Conservation (phyloP, 2,797 vertebrate species). For the Eulemur rubriventer region DNA sequence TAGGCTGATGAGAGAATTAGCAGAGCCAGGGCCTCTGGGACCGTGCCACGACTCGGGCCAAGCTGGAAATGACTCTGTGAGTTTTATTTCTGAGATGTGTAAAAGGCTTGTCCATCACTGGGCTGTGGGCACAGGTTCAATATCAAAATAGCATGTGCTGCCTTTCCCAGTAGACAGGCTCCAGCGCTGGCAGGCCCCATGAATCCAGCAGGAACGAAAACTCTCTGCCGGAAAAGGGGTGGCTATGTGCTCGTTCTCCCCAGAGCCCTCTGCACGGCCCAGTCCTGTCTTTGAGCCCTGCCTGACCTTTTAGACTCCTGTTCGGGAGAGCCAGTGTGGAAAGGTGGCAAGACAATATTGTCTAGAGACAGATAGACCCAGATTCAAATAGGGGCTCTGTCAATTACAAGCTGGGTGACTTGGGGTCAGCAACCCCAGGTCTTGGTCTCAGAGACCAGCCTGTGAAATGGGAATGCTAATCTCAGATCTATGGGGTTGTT, state of each 20-base stretch:
- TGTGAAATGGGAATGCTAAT: not conserved
- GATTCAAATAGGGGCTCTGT: not conserved
- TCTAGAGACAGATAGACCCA: not conserved
- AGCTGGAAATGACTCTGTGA: slow-evolving; percentile 30
- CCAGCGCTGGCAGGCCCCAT: not conserved
- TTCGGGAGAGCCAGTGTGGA: not conserved
- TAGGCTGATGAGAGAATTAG: slow-evolving; percentile 65
- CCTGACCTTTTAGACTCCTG: not conserved
- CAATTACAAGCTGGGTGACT: not conserved
- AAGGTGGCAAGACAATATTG: not conserved
- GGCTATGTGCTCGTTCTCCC: not conserved
- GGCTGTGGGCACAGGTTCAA: slow-evolving; percentile 1
- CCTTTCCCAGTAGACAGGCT: not conserved
- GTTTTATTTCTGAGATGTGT: slow-evolving; percentile 41
- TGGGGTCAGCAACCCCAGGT: not conserved
- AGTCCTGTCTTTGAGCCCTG: not conserved
- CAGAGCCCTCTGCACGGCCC: not conserved
- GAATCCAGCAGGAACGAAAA: not conserved
- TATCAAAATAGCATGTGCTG: not conserved
- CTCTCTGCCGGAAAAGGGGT: not conserved
- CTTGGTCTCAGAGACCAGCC: not conserved
- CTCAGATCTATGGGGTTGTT: not conserved
- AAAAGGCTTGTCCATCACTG: slow-evolving; percentile 37
- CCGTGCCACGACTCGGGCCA: slow-evolving; percentile 41
- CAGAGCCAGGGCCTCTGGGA: slow-evolving; percentile 52